Conservation (phyloP, 2,888 invertebrate species). For the Tolmerus cingulatus region DNA sequence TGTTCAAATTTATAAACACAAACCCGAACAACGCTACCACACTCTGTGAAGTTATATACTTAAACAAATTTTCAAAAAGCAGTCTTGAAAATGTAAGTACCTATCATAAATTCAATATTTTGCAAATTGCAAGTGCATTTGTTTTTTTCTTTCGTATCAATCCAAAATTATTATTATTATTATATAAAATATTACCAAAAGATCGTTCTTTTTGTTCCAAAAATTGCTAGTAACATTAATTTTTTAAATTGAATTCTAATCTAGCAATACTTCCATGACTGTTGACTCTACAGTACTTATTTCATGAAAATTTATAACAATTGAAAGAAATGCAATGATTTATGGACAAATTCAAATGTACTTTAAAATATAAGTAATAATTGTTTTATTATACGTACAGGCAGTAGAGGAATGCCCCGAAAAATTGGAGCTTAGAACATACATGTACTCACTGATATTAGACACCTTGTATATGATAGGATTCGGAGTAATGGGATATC, state of each 20-base stretch:
- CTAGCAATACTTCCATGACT: no score
- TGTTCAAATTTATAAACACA: slow-evolving; percentile 52
- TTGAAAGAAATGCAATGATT: no score
- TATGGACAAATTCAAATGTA: background rate
- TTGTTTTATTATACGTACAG: background rate
- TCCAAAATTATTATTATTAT: no score
- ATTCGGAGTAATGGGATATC: slow-evolving; percentile 55
- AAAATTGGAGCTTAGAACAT: slow-evolving; percentile 53
- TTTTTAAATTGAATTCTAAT: no score
- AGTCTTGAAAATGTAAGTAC: background rate
- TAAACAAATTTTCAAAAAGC: background rate
- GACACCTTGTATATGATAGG: slow-evolving; percentile 55
- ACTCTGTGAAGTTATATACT: slow-evolving; percentile 56
- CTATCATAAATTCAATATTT: background rate
- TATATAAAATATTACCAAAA: no score
- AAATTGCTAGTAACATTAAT: no score
- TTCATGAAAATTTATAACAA: background rate
- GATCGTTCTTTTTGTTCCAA: no score
- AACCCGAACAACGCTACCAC: slow-evolving; percentile 39
- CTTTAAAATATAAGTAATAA: background rate
- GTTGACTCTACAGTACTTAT: no score
- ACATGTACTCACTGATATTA: slow-evolving; percentile 54
- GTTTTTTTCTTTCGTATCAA: no score
- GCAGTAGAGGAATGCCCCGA: background rate
- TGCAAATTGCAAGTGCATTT: no score